Conservation (phyloP, 1,140 invertebrate species). For the Eumeta japonica region DNA sequence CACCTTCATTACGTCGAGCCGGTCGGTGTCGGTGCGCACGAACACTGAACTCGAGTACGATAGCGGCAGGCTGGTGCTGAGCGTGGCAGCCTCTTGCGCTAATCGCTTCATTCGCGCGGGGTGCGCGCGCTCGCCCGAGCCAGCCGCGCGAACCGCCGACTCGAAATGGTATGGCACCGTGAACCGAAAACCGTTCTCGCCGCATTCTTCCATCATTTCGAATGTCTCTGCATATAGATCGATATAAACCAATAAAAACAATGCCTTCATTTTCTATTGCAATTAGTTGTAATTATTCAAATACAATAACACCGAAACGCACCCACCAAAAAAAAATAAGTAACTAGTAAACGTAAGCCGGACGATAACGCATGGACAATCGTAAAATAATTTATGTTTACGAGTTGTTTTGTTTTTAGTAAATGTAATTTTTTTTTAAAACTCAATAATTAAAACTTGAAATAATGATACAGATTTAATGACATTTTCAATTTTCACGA, state of each 20-base stretch:
- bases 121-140: conserved; percentile 80
- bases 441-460: not conserved
- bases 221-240: conserved; percentile 70
- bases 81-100: conserved; percentile 92
- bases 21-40: conserved; percentile 91
- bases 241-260: conserved; percentile 4
- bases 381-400: too few species aligned
- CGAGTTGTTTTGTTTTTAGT: too few species aligned
- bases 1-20: conserved; percentile 95
- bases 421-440: too few species aligned
- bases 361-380: not conserved
- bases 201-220: conserved; percentile 82
- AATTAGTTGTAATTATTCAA: not conserved
- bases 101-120: conserved; percentile 86
- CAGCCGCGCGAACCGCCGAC: conserved; percentile 80
- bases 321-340: not conserved
- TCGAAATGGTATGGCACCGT: conserved; percentile 91
- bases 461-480: not conserved
- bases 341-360: not conserved
- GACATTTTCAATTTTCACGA: not conserved
- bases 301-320: not conserved
- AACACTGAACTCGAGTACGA: conserved; percentile 94
- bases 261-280: not conserved
- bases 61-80: conserved; percentile 90
- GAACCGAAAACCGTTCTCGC: conserved; percentile 75